Conservation (phyloP, 2,888 invertebrate species). For the Dynastes hyllus region DNA sequence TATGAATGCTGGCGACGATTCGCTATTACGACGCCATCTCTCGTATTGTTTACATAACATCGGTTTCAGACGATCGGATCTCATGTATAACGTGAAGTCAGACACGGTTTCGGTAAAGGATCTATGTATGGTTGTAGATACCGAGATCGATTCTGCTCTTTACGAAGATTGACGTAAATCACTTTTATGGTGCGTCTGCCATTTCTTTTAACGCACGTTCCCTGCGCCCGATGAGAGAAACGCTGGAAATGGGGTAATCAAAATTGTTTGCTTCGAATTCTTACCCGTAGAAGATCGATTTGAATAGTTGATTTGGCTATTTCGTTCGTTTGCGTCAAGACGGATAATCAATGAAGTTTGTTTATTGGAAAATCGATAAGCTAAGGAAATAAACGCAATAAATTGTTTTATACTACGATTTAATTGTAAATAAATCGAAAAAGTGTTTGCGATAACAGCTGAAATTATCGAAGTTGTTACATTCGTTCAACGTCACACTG, state of each 20-base stretch:
- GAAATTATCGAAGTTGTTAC: no score
- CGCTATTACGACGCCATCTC: conserved; percentile 16
- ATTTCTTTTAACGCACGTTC: conserved; percentile 40
- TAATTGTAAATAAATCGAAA: no score
- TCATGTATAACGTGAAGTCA: neutral
- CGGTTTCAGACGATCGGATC: conserved; percentile 29
- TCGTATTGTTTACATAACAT: conserved; percentile 34
- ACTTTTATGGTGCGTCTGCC: conserved; percentile 34
- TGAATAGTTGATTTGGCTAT: conserved; percentile 1
- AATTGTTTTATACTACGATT: no score
- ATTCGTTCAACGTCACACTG: no score
- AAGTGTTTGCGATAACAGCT: no score
- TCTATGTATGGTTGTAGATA: neutral
- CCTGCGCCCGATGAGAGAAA: conserved; percentile 10
- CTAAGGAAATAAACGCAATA: no score
- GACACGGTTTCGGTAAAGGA: neutral
- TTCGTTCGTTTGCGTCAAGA: neutral
- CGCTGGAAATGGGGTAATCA: conserved; percentile 33
- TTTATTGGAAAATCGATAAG: conserved; percentile 2
- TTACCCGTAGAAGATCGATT: conserved; percentile 1
- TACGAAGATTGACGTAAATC: conserved; percentile 35
- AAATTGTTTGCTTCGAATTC: conserved; percentile 22
- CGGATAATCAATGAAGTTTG: neutral
- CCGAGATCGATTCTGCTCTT: conserved; percentile 27
- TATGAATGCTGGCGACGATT: conserved; percentile 5